Percentiles rank a stretch among this genome's conserved stretches.
Conservation (phyloP, 2,797 vertebrate species). For the Danio kyathit region DNA sequence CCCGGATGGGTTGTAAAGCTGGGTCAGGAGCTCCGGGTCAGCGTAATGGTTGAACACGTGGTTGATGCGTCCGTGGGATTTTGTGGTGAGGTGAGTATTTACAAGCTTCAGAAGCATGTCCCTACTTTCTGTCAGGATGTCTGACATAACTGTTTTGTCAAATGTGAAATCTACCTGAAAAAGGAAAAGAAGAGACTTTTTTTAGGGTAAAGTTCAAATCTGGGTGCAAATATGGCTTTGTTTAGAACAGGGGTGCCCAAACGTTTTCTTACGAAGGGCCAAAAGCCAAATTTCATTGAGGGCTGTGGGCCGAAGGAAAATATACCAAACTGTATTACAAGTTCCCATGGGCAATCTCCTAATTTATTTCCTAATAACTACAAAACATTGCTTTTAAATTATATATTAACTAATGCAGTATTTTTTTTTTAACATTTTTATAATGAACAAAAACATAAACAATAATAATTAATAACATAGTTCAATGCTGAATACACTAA, state of each 20-base stretch:
- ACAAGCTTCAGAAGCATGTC: constrained; percentile 88
- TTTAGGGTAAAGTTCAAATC: neutral
- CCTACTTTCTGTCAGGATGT: constrained; percentile 81
- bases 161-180: constrained; percentile 91
- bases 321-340: no score
- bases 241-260: neutral
- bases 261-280: no score
- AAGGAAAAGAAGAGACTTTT: neutral
- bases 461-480: no score
- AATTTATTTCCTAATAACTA: no score
- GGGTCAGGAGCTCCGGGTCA: constrained; percentile 81
- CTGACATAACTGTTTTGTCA: constrained; percentile 82
- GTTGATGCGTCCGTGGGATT: constrained; percentile 89
- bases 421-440: no score
- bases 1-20: constrained; percentile 82
- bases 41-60: constrained; percentile 92
- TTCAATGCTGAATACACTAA: no score
- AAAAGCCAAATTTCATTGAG: no score
- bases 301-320: no score
- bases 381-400: no score
- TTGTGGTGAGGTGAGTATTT: constrained; percentile 86
- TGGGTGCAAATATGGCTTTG: neutral
- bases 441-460: no score
- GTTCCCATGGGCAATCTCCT: no score
- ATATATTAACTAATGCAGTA: no score